phyloP scores from a whole-genome alignment of 1,140 invertebrate genomes.

The Nebria ingens region DNA sequence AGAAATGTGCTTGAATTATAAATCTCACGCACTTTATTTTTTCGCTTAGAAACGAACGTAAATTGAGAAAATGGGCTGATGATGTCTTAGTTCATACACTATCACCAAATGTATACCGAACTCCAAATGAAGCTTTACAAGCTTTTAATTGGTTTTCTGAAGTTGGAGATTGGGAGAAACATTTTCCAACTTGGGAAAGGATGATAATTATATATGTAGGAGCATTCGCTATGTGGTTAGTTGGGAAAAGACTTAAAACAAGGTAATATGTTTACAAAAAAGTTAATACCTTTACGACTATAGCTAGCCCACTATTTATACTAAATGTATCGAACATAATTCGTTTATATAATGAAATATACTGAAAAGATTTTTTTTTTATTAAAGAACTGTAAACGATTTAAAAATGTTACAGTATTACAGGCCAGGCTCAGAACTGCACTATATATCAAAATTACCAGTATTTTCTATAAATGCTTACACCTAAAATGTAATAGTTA shows the following conservation, averaged over 20 bases:
- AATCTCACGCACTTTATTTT: too few species aligned
- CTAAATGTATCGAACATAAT: not conserved
- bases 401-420: too few species aligned
- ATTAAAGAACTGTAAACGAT: too few species aligned
- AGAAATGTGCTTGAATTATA: too few species aligned
- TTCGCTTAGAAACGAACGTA: conserved; percentile 79
- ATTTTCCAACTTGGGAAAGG: conserved; percentile 79
- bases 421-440: too few species aligned
- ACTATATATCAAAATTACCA: too few species aligned
- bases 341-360: conserved; percentile 1
- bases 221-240: conserved; percentile 85
- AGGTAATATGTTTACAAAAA: conserved; percentile 51
- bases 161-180: conserved; percentile 83
- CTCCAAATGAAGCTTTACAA: conserved; percentile 68
- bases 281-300: not conserved
- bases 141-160: conserved; percentile 88
- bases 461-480: too few species aligned
- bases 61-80: conserved; percentile 95
- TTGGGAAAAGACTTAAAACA: conserved; percentile 81
- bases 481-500: not conserved
- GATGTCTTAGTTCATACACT: conserved; percentile 80
- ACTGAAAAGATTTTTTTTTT: too few species aligned
- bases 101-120: conserved; percentile 95
- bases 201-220: conserved; percentile 87
- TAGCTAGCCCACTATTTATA: not conserved